Evolutionary conservation across 2,797 vertebrate genomes (phyloP), one percentile per base, ranked within the genome.

Genomic region (Geotrypetes seraphini): DNA sequence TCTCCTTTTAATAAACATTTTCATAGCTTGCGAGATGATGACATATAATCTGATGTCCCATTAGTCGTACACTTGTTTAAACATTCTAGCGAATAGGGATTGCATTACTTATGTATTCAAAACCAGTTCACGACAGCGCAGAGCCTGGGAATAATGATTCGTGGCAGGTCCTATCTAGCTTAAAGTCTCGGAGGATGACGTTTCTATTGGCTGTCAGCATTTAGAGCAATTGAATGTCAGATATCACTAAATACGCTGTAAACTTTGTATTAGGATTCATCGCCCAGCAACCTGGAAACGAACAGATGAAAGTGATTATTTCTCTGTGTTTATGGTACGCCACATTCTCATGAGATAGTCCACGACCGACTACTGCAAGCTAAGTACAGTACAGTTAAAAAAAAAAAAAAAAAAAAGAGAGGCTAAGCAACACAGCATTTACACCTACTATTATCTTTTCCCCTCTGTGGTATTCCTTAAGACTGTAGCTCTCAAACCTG

Each of bases 321-420:
- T 62, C 35, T 36, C n/a, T n/a, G n/a, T n/a, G n/a, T n/a, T n/a
- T n/a, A n/a, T n/a, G n/a, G n/a, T n/a, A n/a, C n/a, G n/a, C n/a
- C n/a, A n/a, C n/a, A n/a, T n/a, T n/a, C n/a, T n/a, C n/a, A n/a
- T n/a, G n/a, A n/a, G n/a, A n/a, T n/a, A n/a, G n/a, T n/a, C n/a
- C n/a, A n/a, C n/a, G n/a, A n/a, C n/a, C n/a, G n/a, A n/a, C n/a
- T 45, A 61, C 33, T 40, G 16, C 33, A 41, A 43, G 59, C 56
- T 63, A 65, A 69, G 39, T 38, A 40, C 16, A 12, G n/a, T 1
- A 3, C 16, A 46, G 51, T 56, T 68, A 66, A 60, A 32, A n/a
- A n/a, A n/a, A n/a, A n/a, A n/a, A n/a, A n/a, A n/a, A n/a, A n/a
- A 44, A 14, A 32, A 46, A 67, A 31, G 31, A 5, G 38, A 28